A percentile compares a stretch with the other conserved stretches of the same genome.
Conservation (phyloP, 2,797 vertebrate species). For the Chiroxiphia lanceolata region DNA sequence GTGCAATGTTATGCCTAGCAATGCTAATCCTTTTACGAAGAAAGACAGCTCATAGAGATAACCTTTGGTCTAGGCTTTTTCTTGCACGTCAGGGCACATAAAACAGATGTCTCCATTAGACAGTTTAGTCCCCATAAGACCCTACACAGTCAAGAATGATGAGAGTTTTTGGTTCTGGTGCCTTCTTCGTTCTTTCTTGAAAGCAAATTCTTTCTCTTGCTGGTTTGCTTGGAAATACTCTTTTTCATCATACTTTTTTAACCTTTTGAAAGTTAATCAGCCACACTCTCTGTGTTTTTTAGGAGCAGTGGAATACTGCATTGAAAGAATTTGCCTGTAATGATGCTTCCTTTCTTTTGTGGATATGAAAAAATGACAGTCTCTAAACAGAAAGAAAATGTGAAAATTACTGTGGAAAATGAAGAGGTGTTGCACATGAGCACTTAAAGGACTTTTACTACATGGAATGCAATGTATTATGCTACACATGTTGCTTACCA, state of each 20-base stretch:
- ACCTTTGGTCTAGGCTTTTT: conserved; percentile 34
- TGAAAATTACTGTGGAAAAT: background rate
- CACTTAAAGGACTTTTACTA: background rate
- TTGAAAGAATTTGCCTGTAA: background rate
- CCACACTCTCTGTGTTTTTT: background rate
- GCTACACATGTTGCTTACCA: rapidly evolving
- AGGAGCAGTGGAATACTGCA: background rate
- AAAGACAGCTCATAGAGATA: conserved; percentile 25
- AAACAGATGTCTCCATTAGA: conserved; percentile 4
- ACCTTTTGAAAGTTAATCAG: background rate
- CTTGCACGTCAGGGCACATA: background rate
- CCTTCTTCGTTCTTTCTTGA: background rate
- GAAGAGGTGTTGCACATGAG: background rate
- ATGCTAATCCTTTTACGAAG: conserved; percentile 52
- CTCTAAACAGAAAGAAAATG: background rate
- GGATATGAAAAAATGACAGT: background rate
- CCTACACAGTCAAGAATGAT: background rate
- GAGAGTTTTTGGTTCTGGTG: background rate
- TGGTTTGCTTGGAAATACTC: background rate
- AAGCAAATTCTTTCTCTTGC: background rate
- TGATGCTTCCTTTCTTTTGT: background rate
- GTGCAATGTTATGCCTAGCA: background rate
- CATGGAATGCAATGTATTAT: background rate
- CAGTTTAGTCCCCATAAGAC: background rate
- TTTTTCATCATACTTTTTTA: background rate